Evolutionary conservation across 1,140 invertebrate genomes (phyloP), one percentile per base, ranked within the genome.

Genomic region (Danaus melanippus): DNA sequence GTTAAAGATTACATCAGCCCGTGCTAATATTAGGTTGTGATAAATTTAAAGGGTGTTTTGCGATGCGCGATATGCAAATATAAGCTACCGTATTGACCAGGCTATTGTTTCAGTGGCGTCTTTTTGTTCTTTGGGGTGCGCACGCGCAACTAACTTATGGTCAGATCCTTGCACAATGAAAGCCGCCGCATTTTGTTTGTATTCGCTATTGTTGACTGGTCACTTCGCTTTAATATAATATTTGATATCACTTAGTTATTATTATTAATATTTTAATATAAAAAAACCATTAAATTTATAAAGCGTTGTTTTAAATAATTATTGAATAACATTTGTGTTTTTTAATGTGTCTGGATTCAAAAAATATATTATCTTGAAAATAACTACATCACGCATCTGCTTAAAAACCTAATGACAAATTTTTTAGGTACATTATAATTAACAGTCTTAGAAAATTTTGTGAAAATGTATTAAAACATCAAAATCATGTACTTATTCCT

Each of bases 41-140:
- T 32, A 32, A 32, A 7, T 32, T 32, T 41, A 11, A 11, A 11
- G 43, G 21, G 58, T 42, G 66, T 9, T 45, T 47, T 51, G 62
- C 69, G 75, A 73, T 76, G 66, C 67, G 60, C 74, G 78, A 79
- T 81, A 81, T 81, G 78, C 78, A 67, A 81, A 81, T 81, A 39
- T 12, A 50, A 55, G 75, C 76, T 81, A 76, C 78, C 66, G 76
- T 77, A 77, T 73, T 71, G 74, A 68, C 68, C 70, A 70, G 64
- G 69, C 69, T 62, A 76, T 79, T 76, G 76, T 76, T 58, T 50
- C 52, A 32, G 42, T 51, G 59, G 54, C 60, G 58, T 69, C 62
- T 57, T 74, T 68, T 75, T 60, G 58, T 53, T 17, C 53, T 42
- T 55, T 44, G 55, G 51, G 55, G 46, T 41, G 54, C 62, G 64